Conservation (phyloP, 2,888 invertebrate species). For the Eustalomyia histrio region DNA sequence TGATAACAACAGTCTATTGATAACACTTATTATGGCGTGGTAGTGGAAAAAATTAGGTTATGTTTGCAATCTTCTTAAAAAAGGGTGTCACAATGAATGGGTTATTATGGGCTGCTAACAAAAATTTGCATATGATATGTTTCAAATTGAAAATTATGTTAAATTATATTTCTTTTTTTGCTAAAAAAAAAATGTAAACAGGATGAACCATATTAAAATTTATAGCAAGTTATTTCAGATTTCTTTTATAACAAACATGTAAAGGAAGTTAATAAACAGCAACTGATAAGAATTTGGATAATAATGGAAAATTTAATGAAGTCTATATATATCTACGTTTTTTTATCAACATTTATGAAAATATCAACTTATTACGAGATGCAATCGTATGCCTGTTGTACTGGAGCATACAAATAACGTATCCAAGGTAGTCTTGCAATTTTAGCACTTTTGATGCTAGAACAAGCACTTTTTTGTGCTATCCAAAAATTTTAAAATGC, state of each 20-base stretch:
- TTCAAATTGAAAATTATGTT: slow-evolving; percentile 62
- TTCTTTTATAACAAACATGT: slow-evolving; percentile 23
- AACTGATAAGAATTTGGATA: slow-evolving; percentile 31
- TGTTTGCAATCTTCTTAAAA: background rate
- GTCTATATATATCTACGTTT: background rate
- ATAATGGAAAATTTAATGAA: background rate
- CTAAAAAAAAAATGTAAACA: background rate
- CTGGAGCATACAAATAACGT: too few species aligned
- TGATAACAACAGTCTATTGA: slow-evolving; percentile 58
- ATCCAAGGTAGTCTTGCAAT: too few species aligned
- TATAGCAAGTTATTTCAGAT: slow-evolving; percentile 38
- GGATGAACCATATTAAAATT: slow-evolving; percentile 60
- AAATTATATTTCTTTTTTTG: slow-evolving; percentile 36
- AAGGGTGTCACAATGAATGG: slow-evolving; percentile 50
- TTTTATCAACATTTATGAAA: too few species aligned
- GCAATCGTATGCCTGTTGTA: too few species aligned
- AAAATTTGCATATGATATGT: slow-evolving; percentile 48
- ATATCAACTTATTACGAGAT: too few species aligned
- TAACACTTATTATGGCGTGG: slow-evolving; percentile 21
- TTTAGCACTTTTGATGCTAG: too few species aligned
- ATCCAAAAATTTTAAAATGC: too few species aligned
- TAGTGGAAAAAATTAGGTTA: slow-evolving; percentile 42
- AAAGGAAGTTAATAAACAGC: slow-evolving; percentile 50
- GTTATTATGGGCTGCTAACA: slow-evolving; percentile 36
- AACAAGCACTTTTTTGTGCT: too few species aligned